These are phyloP conservation scores for Poeciliopsis retropinna DNA, from an alignment of 2,113 vertebrate genomes.

Conservation along the genomic window DNA sequence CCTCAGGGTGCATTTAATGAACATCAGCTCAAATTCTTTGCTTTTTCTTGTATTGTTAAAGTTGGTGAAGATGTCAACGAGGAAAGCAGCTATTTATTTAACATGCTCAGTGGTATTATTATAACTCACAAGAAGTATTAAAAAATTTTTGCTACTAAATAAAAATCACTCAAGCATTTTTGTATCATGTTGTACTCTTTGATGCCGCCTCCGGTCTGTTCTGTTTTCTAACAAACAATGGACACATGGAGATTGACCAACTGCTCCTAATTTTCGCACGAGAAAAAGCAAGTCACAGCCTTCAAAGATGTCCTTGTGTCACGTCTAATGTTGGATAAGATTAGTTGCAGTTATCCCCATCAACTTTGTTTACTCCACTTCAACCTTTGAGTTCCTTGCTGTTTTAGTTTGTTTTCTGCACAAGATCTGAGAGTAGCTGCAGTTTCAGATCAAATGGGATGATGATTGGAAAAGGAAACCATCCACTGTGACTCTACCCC, in stretches of 20 bases:
- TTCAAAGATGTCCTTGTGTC: conserved; percentile 27
- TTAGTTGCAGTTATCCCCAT: conserved; percentile 30
- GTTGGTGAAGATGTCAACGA: background rate
- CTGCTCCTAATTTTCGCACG: conserved; percentile 19
- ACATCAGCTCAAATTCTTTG: background rate
- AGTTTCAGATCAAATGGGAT: conserved; percentile 52
- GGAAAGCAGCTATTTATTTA: background rate
- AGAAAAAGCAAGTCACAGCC: conserved; percentile 18
- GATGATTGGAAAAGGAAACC: conserved; percentile 33
- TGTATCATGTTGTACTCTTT: background rate
- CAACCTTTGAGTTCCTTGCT: conserved; percentile 39
- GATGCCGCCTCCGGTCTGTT: background rate
- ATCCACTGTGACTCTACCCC: conserved; percentile 17
- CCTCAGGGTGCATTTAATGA: background rate
- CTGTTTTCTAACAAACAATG: conserved; percentile 1
- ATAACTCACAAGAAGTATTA: background rate
- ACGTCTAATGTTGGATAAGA: conserved; percentile 25
- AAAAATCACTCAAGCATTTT: background rate
- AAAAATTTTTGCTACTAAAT: background rate
- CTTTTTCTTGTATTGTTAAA: background rate
- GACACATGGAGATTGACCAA: conserved; percentile 6
- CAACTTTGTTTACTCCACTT: conserved; percentile 48
- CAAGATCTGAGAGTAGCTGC: conserved; percentile 45
- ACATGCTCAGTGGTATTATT: background rate
- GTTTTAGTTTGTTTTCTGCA: conserved; percentile 58